Evolutionary conservation across 2,888 invertebrate species (phyloP), one percentile per base, ranked within the genome.

Genomic region (Copidosoma aretas): DNA sequence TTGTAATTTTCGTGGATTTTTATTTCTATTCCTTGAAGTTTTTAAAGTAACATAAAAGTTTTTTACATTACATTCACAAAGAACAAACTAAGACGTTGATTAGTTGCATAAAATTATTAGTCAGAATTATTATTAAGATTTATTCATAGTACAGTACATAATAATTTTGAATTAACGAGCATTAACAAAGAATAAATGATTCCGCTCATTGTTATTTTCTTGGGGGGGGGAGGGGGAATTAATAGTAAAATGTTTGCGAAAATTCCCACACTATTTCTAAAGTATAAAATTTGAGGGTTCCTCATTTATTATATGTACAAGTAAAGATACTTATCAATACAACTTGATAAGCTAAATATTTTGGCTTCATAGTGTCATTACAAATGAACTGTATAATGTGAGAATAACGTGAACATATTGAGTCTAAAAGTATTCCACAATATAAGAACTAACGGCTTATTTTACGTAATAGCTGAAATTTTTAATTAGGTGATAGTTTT

Each of bases 41-140:
- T n/a, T n/a, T n/a, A n/a, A n/a, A n/a, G n/a, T n/a, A n/a, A n/a
- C n/a, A n/a, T n/a, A 60, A 58, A 66, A 60, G 49, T 64, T 57
- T 61, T 62, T 58, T 67, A 67, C 61, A 67, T 15, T 67, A 19
- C 61, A 58, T 62, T 61, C 51, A 67, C 56, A 67, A 17, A 52
- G 41, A 60, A 56, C 52, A 67, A 63, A 59, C 52, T 67, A 62
- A 61, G 41, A n/a, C 57, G 52, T 57, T 57, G 57, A 67, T 41
- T 49, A 54, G 22, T 43, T 24, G 5, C 17, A 43, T 22, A 10
- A 57, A 52, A 21, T 58, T 57, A 57, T 21, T 39, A 14, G 61
- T 64, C 22, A 53, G 24, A 21, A 15, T 58, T 25, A 22, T 64
- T 39, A 57, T 60, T 24, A 51, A 60, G n/a, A 61, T 14, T 32